Evolutionary conservation across 2,797 vertebrate species (phyloP).

Genomic region (Megaceryle alcyon): DNA sequence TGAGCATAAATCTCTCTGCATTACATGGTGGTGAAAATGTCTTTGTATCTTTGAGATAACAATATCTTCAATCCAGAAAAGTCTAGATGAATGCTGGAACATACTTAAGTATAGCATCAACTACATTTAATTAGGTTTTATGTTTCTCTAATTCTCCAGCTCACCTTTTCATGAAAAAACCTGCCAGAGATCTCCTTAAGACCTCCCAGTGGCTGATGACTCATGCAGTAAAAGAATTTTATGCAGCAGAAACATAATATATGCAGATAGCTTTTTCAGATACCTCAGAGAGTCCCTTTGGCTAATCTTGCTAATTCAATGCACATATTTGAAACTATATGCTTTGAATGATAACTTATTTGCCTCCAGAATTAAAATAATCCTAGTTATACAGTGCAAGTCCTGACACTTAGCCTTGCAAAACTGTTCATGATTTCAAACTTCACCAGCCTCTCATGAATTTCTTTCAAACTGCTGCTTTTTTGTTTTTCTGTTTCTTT

Average conservation of each 20-base stretch:
- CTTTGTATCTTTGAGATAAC: background rate
- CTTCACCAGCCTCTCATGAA: background rate
- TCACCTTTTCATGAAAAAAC: background rate
- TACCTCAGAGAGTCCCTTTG: conserved; percentile 1
- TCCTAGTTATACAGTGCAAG: background rate
- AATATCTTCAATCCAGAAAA: background rate
- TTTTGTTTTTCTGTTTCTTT: background rate
- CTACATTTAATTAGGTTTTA: conserved; percentile 43
- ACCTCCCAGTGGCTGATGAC: conserved; percentile 25
- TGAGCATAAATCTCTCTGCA: background rate
- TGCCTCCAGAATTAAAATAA: background rate
- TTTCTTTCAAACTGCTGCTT: background rate
- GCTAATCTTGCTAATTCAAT: conserved; percentile 6
- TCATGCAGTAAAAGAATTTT: conserved; percentile 14
- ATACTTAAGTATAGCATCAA: background rate
- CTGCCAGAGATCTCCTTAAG: background rate
- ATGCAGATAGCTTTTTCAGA: conserved; percentile 7
- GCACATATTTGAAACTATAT: background rate
- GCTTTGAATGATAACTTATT: background rate
- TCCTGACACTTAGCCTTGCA: background rate
- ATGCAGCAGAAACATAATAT: background rate
- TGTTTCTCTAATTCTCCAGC: conserved; percentile 18
- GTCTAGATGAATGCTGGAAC: background rate
- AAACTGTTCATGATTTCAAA: background rate
- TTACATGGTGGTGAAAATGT: background rate